These are phyloP conservation scores for Dasypus novemcinctus DNA, from an alignment of 2,113 vertebrate species.

Conservation along the genomic window DNA sequence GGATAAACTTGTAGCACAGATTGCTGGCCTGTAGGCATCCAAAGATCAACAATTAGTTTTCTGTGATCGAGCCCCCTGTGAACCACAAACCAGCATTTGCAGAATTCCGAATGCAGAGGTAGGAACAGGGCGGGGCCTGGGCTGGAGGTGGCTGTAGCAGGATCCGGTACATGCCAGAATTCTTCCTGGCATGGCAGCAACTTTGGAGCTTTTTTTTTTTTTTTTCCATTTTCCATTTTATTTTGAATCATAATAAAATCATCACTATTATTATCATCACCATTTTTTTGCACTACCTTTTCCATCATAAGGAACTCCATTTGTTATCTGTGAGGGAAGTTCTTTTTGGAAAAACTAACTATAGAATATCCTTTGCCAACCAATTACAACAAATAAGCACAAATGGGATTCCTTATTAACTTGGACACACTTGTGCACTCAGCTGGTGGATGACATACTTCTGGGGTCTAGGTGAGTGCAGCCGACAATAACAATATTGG, in stretches of 20 bases:
- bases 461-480: background rate
- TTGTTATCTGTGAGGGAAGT: background rate
- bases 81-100: conserved; percentile 70
- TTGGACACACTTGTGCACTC: background rate
- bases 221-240: background rate
- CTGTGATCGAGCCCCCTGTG: conserved; percentile 82
- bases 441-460: background rate
- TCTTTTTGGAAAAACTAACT: background rate
- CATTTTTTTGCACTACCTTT: background rate
- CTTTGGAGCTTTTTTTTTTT: background rate
- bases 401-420: background rate
- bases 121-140: conserved; percentile 26
- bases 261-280: background rate
- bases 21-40: conserved; percentile 85
- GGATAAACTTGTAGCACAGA: conserved; percentile 84
- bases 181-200: background rate
- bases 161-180: background rate
- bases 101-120: conserved; percentile 74
- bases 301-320: background rate
- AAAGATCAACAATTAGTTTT: conserved; percentile 84
- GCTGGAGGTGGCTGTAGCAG: background rate
- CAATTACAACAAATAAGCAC: background rate
- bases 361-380: background rate
- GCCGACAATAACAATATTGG: no score
- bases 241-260: background rate